Evolutionary conservation across 1,140 invertebrate species (phyloP).

Genomic region (Pseudomyrmex dendroicus): DNA sequence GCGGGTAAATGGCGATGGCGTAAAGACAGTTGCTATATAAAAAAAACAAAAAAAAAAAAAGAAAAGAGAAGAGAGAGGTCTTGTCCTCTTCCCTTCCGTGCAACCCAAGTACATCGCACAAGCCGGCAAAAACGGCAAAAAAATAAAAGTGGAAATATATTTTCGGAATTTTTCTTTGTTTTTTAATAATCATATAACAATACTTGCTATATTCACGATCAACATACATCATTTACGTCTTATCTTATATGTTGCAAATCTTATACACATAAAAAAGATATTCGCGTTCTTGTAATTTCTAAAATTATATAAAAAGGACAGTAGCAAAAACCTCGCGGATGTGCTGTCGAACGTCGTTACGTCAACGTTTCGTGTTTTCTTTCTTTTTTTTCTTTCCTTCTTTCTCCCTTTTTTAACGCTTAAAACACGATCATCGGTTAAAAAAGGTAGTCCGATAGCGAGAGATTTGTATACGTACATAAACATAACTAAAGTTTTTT

Average conservation of each 20-base stretch:
- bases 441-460: conserved; percentile 39
- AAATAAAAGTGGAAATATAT: conserved; percentile 72
- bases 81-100: neutral
- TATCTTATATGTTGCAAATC: conserved; percentile 72
- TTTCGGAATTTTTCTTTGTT: conserved; percentile 70
- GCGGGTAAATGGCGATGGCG: neutral
- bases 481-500: conserved; percentile 67
- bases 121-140: conserved; percentile 63
- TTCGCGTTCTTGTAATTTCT: conserved; percentile 34
- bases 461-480: conserved; percentile 5
- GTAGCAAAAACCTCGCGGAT: conserved; percentile 57
- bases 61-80: neutral
- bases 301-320: conserved; percentile 66
- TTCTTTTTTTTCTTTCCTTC: neutral
- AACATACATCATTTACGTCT: conserved; percentile 68
- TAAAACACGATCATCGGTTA: conserved; percentile 43
- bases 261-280: conserved; percentile 64
- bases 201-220: conserved; percentile 72
- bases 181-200: conserved; percentile 75
- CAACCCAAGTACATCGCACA: conserved; percentile 31
- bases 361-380: neutral
- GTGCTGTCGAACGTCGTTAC: conserved; percentile 15
- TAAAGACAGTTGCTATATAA: neutral
- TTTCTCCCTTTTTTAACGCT: conserved; percentile 21
- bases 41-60: too few relatives aligned